phyloP scores from a whole-genome alignment of 2,797 vertebrate species.

The Miichthys miiuy region DNA sequence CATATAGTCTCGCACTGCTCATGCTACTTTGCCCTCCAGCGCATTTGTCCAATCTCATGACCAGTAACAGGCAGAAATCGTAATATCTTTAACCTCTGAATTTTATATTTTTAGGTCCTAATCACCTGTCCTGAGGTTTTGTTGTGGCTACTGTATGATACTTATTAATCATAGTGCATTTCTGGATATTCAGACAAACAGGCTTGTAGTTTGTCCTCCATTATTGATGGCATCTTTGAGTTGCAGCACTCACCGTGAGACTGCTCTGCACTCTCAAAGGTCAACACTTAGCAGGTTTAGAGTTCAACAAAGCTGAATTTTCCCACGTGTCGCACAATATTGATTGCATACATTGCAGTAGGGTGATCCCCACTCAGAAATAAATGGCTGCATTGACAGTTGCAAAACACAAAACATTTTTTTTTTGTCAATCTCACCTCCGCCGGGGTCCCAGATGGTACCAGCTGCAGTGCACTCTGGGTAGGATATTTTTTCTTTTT shows the following conservation, averaged over 20 bases:
- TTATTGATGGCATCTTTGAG: slow-evolving; percentile 30
- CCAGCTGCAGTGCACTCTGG: slow-evolving; percentile 57
- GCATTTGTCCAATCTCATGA: neutral
- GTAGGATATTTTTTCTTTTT: slow-evolving; percentile 30
- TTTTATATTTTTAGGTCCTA: neutral
- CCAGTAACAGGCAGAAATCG: neutral
- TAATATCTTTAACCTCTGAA: neutral
- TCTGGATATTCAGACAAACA: slow-evolving; percentile 13
- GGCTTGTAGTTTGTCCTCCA: slow-evolving; percentile 8
- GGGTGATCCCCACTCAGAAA: slow-evolving; percentile 15
- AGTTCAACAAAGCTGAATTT: slow-evolving; percentile 25
- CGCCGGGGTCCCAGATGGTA: slow-evolving; percentile 1
- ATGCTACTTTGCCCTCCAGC: neutral
- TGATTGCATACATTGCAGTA: slow-evolving; percentile 10
- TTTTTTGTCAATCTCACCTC: slow-evolving; percentile 1
- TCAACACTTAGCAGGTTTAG: slow-evolving; percentile 25
- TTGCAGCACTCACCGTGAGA: neutral
- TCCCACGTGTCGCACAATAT: slow-evolving; percentile 5
- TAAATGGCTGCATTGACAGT: slow-evolving; percentile 5
- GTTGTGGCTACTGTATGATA: neutral
- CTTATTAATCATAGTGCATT: neutral
- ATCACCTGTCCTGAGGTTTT: neutral
- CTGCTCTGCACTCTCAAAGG: slow-evolving; percentile 30
- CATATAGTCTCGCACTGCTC: too few relatives aligned
- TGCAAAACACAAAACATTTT: slow-evolving; percentile 24